A percentile compares a stretch with the other conserved stretches of the same genome.
phyloP scores from a whole-genome alignment of 2,888 invertebrate genomes.

The Marasmarcha lunaedactyla region DNA sequence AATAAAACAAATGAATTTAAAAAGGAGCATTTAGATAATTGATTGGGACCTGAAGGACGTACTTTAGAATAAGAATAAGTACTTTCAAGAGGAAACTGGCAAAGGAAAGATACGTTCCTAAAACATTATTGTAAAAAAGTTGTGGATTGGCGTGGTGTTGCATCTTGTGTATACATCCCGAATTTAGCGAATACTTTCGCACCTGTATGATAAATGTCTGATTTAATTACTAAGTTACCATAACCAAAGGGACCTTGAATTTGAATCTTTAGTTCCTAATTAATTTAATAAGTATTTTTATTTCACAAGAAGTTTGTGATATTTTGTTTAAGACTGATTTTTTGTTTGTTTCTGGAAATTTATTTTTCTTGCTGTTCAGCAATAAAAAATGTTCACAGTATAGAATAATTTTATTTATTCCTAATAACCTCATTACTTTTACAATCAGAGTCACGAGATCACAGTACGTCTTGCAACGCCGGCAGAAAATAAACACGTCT shows the following conservation, averaged over 20 bases:
- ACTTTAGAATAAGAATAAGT: too few species aligned
- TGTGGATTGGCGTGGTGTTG: not conserved
- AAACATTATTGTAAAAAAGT: conserved; percentile 7
- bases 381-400: too few species aligned
- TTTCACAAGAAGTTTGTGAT: not conserved
- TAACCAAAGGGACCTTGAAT: not conserved
- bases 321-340: not conserved
- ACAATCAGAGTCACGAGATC: not conserved
- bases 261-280: not conserved
- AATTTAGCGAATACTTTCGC: too few species aligned
- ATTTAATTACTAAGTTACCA: too few species aligned
- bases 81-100: conserved; percentile 16
- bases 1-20: too few species aligned
- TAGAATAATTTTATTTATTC: too few species aligned
- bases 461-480: conserved; percentile 6
- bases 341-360: not conserved
- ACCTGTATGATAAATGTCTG: too few species aligned
- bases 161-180: too few species aligned
- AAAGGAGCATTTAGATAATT: too few species aligned
- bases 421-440: conserved; percentile 5
- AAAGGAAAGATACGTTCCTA: conserved; percentile 3
- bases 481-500: conserved; percentile 7
- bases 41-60: too few species aligned
- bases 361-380: not conserved
- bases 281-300: not conserved